phyloP scores from a whole-genome alignment of 2,888 invertebrate species.

The Harpalus rufipes region DNA sequence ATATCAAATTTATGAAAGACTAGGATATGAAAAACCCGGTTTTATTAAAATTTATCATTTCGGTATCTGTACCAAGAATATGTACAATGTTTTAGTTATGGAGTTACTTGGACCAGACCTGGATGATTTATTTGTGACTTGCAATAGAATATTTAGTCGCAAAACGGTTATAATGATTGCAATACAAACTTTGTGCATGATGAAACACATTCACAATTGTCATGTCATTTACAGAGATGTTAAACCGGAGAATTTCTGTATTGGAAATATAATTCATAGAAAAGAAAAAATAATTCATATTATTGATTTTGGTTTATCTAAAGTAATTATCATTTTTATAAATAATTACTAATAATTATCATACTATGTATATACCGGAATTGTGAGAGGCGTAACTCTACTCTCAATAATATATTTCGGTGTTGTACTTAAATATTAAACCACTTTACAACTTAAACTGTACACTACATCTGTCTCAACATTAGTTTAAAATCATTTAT shows the following conservation, averaged over 20 bases:
- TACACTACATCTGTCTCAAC: too few relatives aligned
- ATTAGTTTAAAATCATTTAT: too few relatives aligned
- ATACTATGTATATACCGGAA: too few relatives aligned
- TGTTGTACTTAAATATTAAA: too few relatives aligned
- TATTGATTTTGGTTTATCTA: slow-evolving; percentile 63
- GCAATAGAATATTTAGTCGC: slow-evolving; percentile 28
- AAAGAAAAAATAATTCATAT: slow-evolving; percentile 62
- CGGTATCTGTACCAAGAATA: slow-evolving; percentile 16
- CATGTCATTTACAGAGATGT: slow-evolving; percentile 63
- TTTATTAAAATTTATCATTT: slow-evolving; percentile 61
- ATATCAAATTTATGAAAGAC: slow-evolving; percentile 57
- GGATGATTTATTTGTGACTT: slow-evolving; percentile 58
- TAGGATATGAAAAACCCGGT: slow-evolving; percentile 35
- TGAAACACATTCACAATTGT: slow-evolving; percentile 45
- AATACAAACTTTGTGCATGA: slow-evolving; percentile 50
- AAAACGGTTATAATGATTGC: slow-evolving; percentile 62
- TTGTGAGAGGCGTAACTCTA: too few relatives aligned
- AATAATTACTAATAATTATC: too few relatives aligned
- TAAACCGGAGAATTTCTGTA: slow-evolving; percentile 65
- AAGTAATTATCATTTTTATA: background rate
- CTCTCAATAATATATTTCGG: too few relatives aligned
- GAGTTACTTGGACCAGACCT: slow-evolving; percentile 64
- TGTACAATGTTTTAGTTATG: slow-evolving; percentile 59
- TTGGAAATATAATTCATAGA: slow-evolving; percentile 52
- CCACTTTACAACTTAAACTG: too few relatives aligned